Evolutionary conservation across 2,113 vertebrate species (phyloP).

Genomic region (Ophiodon elongatus): DNA sequence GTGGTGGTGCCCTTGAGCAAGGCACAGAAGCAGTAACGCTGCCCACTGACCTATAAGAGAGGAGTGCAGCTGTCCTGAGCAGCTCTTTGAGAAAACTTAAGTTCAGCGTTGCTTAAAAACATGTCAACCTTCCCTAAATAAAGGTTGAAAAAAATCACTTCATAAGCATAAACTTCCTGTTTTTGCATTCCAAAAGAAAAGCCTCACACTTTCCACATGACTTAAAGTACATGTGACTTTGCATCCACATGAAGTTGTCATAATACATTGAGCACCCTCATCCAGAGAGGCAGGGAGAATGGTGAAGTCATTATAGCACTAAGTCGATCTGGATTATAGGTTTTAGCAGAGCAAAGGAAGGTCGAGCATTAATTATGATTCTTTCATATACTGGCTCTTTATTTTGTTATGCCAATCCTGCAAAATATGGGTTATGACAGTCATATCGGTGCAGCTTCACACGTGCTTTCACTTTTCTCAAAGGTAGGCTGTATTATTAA

Average conservation of each 20-base stretch:
- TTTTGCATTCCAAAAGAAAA: constrained; percentile 22
- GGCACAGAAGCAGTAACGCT: constrained; percentile 10
- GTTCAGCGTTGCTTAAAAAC: constrained; percentile 29
- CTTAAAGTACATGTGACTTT: constrained; percentile 52
- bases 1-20: constrained; percentile 6
- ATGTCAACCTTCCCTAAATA: constrained; percentile 5
- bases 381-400: constrained; percentile 67
- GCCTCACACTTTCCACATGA: background rate
- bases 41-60: background rate
- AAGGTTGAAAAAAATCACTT: constrained; percentile 28
- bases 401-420: constrained; percentile 60
- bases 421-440: constrained; percentile 67
- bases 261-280: constrained; percentile 22
- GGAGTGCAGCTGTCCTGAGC: background rate
- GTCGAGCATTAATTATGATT: constrained; percentile 72
- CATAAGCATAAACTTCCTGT: constrained; percentile 25
- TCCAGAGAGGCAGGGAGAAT: constrained; percentile 42
- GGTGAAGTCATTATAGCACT: constrained; percentile 65
- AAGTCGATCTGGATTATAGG: constrained; percentile 75
- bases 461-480: constrained; percentile 10
- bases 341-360: constrained; percentile 67
- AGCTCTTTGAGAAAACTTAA: background rate
- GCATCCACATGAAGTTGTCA: constrained; percentile 47
- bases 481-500: background rate
- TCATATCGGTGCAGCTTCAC: constrained; percentile 40